Conservation (phyloP, 1,140 invertebrate genomes). For the Hyposmocoma kahamanoa region DNA sequence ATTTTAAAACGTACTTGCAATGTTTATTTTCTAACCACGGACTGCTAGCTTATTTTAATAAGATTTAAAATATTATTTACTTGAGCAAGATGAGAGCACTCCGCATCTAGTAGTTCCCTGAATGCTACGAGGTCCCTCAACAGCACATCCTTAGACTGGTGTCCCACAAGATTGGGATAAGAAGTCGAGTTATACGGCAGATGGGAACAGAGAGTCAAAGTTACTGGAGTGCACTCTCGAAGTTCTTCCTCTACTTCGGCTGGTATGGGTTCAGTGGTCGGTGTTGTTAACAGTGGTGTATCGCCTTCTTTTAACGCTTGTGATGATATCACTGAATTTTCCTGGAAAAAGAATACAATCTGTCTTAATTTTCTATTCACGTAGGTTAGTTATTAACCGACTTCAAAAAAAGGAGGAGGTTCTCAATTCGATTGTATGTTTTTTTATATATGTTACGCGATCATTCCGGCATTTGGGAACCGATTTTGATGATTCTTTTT, state of each 20-base stretch:
- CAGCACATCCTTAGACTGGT: conserved; percentile 79
- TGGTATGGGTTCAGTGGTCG: conserved; percentile 68
- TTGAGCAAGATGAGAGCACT: conserved; percentile 86
- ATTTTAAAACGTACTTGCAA: no score
- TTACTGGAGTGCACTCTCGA: conserved; percentile 79
- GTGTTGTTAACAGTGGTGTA: conserved; percentile 71
- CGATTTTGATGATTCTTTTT: no score
- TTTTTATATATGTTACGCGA: no score
- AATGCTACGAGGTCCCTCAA: conserved; percentile 86
- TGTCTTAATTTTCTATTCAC: neutral
- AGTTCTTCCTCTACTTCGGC: conserved; percentile 60
- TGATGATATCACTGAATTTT: conserved; percentile 57
- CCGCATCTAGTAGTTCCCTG: conserved; percentile 89
- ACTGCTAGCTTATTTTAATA: no score
- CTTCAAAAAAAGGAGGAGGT: no score
- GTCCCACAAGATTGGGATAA: conserved; percentile 87
- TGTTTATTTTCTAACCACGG: no score
- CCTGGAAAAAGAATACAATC: conserved; percentile 32
- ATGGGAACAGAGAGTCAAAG: conserved; percentile 82
- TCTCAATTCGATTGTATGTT: no score
- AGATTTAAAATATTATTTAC: conserved; percentile 25
- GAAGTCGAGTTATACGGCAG: conserved; percentile 86
- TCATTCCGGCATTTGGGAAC: no score
- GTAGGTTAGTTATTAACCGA: no score
- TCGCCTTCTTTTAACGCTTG: conserved; percentile 56